Evolutionary conservation across 2,113 vertebrate genomes (phyloP), one percentile per base, ranked within the genome.

Genomic region (Pluvianellus socialis): DNA sequence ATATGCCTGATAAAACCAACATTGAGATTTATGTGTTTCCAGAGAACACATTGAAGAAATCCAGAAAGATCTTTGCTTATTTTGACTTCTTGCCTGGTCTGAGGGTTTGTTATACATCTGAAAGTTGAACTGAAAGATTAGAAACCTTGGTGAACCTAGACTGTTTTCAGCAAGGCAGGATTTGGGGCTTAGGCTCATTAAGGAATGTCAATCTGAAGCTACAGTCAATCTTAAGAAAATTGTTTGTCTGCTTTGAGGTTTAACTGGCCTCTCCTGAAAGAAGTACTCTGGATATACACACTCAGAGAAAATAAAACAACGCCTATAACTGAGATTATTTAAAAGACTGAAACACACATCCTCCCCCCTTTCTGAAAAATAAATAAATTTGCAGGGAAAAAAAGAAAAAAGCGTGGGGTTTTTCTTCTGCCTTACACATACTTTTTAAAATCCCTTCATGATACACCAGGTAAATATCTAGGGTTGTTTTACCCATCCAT

Each of bases 101-200:
- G 90, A 91, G 86, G 67, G 33, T 86, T 96, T 95, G 74, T 91
- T 84, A 83, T 49, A 90, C 12, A 92, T 88, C 49, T 92, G 56
- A 84, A 90, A 88, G 50, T 80, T 90, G 28, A 91, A 79, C 52
- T 90, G 91, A 97, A 88, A 91, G 58, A 86, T 85, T 92, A 93
- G 85, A 91, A 96, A 96, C 77, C 63, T 86, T 45, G 24, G 53
- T 90, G 79, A 96, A 92, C 71, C 67, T 88, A 67, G 76, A 53
- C 53, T 81, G 84, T 62, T 96, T 97, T 94, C 72, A 84, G 59
- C 75, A 94, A 90, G 88, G 77, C 74, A 75, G 81, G 68, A 92
- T 96, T 92, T 92, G 86, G 65, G 72, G 83, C 83, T 96, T 94
- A 96, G 89, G 50, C 42, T 96, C 79, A 83, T 81, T 90, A 95